Conservation (phyloP, 2,888 invertebrate genomes). For the Andrena marginata region DNA sequence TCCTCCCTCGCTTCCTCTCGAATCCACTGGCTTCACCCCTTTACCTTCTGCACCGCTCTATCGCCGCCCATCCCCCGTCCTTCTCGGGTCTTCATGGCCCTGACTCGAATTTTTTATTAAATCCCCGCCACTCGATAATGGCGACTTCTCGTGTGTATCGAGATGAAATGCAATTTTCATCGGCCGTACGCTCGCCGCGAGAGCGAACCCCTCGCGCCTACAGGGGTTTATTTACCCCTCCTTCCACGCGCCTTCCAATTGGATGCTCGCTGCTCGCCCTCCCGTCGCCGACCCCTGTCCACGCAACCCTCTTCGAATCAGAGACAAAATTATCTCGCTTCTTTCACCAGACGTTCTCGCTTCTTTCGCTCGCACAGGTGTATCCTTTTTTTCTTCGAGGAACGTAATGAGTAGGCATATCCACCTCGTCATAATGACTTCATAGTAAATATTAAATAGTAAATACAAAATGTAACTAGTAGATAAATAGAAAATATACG, state of each 20-base stretch:
- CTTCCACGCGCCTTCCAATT: conserved; percentile 67
- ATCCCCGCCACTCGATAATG: conserved; percentile 73
- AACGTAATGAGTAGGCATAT: neutral
- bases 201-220: conserved; percentile 38
- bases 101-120: conserved; percentile 80
- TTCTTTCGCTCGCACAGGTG: conserved; percentile 48
- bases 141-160: conserved; percentile 75
- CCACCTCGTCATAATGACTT: neutral
- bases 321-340: conserved; percentile 75
- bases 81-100: conserved; percentile 44
- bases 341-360: conserved; percentile 22
- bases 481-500: neutral
- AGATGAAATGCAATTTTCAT: conserved; percentile 79
- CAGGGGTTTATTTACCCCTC: conserved; percentile 73
- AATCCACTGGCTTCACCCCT: conserved; percentile 65
- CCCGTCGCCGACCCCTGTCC: conserved; percentile 26
- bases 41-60: conserved; percentile 36
- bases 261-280: conserved; percentile 61
- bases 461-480: no score
- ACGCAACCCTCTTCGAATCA: conserved; percentile 43
- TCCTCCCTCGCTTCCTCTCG: conserved; percentile 61
- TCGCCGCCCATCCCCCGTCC: conserved; percentile 21
- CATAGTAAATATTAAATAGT: no score
- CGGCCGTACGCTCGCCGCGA: conserved; percentile 55
- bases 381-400: neutral